These are phyloP conservation scores for Trachelus tabidus DNA, from an alignment of 2,888 invertebrate species.

Conservation along the genomic window DNA sequence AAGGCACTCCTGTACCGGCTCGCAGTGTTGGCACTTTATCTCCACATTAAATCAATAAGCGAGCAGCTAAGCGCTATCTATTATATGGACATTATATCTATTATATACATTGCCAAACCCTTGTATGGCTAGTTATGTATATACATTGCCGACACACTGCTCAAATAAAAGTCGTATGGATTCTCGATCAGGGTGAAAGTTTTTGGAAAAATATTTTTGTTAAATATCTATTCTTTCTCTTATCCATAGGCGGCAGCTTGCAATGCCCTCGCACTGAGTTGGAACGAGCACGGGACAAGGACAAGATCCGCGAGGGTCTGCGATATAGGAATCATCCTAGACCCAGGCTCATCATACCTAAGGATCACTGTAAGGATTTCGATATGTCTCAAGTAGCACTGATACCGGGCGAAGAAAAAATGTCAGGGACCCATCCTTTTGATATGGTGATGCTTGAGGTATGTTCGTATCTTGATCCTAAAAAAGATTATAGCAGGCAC, in stretches of 20 bases:
- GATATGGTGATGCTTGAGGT: constrained; percentile 54
- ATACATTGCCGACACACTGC: not conserved
- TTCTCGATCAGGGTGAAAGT: not conserved
- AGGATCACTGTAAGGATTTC: not conserved
- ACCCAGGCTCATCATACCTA: constrained; percentile 15
- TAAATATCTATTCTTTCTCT: constrained; percentile 2
- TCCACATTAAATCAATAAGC: constrained; percentile 6
- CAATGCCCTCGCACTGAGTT: constrained; percentile 33
- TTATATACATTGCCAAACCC: constrained; percentile 53
- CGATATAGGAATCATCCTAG: constrained; percentile 34
- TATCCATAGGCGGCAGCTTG: constrained; percentile 36
- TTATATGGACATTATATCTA: constrained; percentile 17
- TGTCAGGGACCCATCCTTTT: constrained; percentile 24
- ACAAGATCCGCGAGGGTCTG: constrained; percentile 32
- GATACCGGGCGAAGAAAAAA: constrained; percentile 27
- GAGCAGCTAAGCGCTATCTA: constrained; percentile 17
- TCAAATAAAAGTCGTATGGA: not conserved
- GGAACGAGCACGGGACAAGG: constrained; percentile 26
- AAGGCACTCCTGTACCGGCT: not conserved
- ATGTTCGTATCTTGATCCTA: not conserved
- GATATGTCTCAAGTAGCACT: constrained; percentile 48
- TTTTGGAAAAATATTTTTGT: not conserved
- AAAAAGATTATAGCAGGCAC: not conserved
- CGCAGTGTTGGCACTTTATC: not conserved
- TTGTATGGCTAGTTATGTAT: constrained; percentile 40